Conservation (phyloP, 2,888 invertebrate species). For the Homarus gammarus region DNA sequence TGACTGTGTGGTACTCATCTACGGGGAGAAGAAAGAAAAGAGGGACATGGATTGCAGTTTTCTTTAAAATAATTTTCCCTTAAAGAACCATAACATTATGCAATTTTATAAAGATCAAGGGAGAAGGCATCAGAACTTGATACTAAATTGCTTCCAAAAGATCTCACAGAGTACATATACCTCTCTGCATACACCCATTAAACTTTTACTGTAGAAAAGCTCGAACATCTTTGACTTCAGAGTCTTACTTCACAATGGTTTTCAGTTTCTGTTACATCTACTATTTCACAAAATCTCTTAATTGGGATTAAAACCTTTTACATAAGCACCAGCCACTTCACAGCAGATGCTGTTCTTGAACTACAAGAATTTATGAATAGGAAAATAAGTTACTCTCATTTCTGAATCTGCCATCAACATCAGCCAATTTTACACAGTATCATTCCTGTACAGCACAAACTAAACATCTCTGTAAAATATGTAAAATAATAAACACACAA, state of each 20-base stretch:
- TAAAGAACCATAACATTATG: neutral
- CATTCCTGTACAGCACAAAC: neutral
- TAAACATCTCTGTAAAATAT: neutral
- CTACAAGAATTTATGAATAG: neutral
- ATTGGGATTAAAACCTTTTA: neutral
- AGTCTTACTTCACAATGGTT: neutral
- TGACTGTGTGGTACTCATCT: no score
- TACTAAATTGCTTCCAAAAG: neutral
- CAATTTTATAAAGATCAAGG: constrained; percentile 2
- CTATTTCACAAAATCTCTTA: neutral
- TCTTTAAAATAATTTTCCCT: neutral
- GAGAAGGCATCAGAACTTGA: neutral
- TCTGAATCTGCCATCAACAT: neutral
- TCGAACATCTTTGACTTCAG: neutral
- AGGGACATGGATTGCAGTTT: no score
- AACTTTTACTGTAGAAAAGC: neutral
- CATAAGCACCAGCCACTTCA: constrained; percentile 5
- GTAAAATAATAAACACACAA: neutral
- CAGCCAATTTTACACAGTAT: neutral
- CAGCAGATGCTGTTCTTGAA: neutral
- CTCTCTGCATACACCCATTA: neutral
- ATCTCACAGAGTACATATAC: neutral
- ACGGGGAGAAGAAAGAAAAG: no score
- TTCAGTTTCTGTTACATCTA: neutral
- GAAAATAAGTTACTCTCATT: constrained; percentile 4